Evolutionary conservation across 2,113 vertebrate genomes (phyloP), one percentile per base, ranked within the genome.

Genomic region (Sphaerodactylus townsendi): DNA sequence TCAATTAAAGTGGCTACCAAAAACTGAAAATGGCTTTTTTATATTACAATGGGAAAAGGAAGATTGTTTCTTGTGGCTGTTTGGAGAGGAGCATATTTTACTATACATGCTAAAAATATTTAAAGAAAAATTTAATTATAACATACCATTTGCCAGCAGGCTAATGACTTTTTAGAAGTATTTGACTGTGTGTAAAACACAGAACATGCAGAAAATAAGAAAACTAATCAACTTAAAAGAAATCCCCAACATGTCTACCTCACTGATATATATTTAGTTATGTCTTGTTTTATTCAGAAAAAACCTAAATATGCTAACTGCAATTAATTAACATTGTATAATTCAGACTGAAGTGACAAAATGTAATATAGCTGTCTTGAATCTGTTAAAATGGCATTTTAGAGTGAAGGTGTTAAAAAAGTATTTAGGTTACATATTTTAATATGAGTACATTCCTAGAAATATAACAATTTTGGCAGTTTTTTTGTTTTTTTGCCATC

Each of bases 221-320:
- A 89, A 91, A 77, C 81, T 82, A 83, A 77, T 39, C 72, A 90
- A 91, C 76, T 76, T 84, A 79, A 80, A 82, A 75, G 23, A 48
- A 35, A 3, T 86, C 87, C 19, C 14, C 79, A 68, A 85, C 81
- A 85, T 87, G 88, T 84, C 96, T 96, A 96, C 95, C 95, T 96
- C 96, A 87, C 70, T 76, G 46, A 82, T 78, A 25, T 33, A 59
- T 77, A 10, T 25, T 56, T 15, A 69, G 10, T 3, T 68, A 37
- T 44, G 50, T 69, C 50, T 59, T 71, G 41, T 70, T 87, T 53
- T 30, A 72, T 85, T 30, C 75, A 77, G 70, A 85, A 14, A 14
- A 14, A 28, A 62, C 56, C 35, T 76, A 56, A 62, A 21, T 2
- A n/a, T 72, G 9, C 21, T 17, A 84, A 56, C 37, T 48, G 39